phyloP scores from a whole-genome alignment of 2,888 invertebrate genomes.

The Agonopterix heracliana region DNA sequence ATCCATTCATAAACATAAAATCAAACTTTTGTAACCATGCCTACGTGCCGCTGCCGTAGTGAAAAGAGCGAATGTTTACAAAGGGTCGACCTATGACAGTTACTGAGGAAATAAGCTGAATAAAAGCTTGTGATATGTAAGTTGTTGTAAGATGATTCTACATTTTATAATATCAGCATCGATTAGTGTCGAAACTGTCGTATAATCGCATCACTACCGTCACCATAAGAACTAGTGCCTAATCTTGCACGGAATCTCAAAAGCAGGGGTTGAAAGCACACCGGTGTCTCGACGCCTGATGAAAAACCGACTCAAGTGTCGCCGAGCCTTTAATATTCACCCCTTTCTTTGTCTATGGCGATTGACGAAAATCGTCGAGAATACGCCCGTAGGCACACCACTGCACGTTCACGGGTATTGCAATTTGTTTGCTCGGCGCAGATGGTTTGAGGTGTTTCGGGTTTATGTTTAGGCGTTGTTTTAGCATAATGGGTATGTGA shows the following conservation, averaged over 20 bases:
- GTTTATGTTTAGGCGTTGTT: background rate
- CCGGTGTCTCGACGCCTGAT: conserved; percentile 62
- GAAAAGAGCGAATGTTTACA: too few relatives aligned
- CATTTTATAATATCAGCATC: too few relatives aligned
- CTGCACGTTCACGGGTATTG: conserved; percentile 15
- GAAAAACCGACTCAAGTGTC: conserved; percentile 67
- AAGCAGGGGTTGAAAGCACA: conserved; percentile 63
- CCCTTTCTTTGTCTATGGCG: conserved; percentile 60
- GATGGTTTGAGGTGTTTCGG: conserved; percentile 14
- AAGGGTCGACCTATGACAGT: too few relatives aligned
- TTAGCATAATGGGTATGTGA: background rate
- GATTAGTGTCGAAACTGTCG: too few relatives aligned
- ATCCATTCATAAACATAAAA: too few relatives aligned
- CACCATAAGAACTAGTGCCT: conserved; percentile 66
- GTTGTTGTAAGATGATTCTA: too few relatives aligned
- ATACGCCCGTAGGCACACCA: background rate
- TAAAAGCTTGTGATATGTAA: too few relatives aligned
- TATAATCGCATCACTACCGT: conserved; percentile 31
- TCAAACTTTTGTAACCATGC: too few relatives aligned
- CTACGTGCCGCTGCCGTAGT: too few relatives aligned
- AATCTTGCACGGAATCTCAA: conserved; percentile 72
- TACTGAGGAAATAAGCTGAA: too few relatives aligned
- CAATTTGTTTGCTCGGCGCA: conserved; percentile 35
- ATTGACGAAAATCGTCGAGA: conserved; percentile 61
- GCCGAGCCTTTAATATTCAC: conserved; percentile 66